Conservation (phyloP, 2,113 vertebrate genomes). For the Phalacrocorax carbo region DNA sequence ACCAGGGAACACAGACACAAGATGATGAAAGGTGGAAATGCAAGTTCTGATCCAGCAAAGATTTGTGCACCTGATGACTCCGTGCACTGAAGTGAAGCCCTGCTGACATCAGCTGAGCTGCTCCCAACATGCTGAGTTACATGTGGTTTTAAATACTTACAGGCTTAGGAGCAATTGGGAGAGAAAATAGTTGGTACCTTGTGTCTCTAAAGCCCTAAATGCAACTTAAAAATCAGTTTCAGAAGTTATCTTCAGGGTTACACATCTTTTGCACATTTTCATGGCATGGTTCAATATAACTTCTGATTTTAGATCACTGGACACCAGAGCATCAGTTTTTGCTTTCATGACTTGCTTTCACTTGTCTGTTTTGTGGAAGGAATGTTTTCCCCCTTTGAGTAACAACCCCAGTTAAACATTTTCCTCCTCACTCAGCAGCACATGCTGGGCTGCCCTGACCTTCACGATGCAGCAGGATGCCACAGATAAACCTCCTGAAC, state of each 20-base stretch:
- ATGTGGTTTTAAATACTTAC: neutral
- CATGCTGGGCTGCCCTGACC: neutral
- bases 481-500: neutral
- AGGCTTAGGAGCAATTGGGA: neutral
- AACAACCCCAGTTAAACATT: neutral
- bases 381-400: neutral
- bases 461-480: neutral
- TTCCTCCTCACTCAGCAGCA: neutral
- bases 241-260: neutral
- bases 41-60: neutral
- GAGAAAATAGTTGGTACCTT: neutral
- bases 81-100: neutral
- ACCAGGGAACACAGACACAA: neutral
- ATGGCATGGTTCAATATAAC: neutral
- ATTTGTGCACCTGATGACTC: neutral
- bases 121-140: neutral
- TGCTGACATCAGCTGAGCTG: neutral
- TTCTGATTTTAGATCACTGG: neutral
- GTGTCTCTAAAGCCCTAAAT: neutral
- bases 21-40: neutral
- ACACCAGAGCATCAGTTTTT: neutral
- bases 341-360: neutral
- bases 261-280: neutral
- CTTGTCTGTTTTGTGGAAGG: neutral
- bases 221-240: neutral